Evolutionary conservation across 2,797 vertebrate genomes (phyloP).

Genomic region (Euthynnus affinis): DNA sequence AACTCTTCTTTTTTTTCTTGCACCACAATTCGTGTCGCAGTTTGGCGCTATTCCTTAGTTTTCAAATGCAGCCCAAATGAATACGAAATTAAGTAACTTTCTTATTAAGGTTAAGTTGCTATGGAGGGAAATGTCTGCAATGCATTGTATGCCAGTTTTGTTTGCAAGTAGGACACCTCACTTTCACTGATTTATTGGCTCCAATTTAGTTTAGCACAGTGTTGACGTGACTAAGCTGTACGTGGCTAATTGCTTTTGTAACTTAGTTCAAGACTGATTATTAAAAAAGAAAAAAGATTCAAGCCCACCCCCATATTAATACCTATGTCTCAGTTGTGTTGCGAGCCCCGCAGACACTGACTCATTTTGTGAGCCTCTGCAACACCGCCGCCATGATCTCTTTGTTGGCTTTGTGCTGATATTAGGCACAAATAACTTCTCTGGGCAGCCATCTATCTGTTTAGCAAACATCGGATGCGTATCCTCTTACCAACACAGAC

Average conservation of each 20-base stretch:
- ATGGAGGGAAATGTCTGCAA: conserved; percentile 85
- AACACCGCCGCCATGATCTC: conserved; percentile 93
- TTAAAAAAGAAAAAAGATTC: conserved; percentile 25
- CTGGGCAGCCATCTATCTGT: conserved; percentile 83
- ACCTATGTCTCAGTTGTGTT: conserved; percentile 81
- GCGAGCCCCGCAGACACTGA: conserved; percentile 83
- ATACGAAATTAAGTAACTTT: not conserved
- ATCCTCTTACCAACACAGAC: conserved; percentile 98
- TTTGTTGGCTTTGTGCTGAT: conserved; percentile 88
- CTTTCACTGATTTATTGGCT: conserved; percentile 55
- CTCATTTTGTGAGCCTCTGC: conserved; percentile 90
- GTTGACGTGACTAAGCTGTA: not conserved
- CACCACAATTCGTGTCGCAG: not conserved
- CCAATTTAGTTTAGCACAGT: not conserved
- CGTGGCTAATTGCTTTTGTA: conserved; percentile 4
- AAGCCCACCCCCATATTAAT: conserved; percentile 86
- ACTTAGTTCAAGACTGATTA: conserved; percentile 14
- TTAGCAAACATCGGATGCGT: conserved; percentile 93
- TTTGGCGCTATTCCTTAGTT: not conserved
- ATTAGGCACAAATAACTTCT: conserved; percentile 73
- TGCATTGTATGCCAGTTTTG: conserved; percentile 60
- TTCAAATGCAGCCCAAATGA: not conserved
- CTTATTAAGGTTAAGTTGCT: conserved; percentile 73
- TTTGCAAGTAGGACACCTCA: conserved; percentile 56
- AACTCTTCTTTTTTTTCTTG: rapidly evolving